Base-by-base conservation (phyloP, 2,113 vertebrate species). In the Notiomystis cincta region DNA sequence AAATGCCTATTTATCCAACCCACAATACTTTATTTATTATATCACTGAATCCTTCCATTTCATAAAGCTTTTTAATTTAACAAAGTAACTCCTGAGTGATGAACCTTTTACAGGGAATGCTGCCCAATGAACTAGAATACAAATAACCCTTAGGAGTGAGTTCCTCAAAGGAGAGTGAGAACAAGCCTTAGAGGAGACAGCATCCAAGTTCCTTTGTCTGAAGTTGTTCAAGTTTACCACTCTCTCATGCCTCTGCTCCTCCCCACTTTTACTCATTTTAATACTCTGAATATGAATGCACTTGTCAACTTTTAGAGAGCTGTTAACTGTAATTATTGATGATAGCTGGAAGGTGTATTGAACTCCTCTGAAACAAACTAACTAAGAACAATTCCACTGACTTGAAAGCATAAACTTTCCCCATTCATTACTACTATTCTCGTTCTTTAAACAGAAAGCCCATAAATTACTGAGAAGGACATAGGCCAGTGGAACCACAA, bases 291-390 rank as follows among this genome's bases (percentile, higher is more conserved):
- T 86, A 91, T 50, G 35, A 93, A 94, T 51, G 37, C 21, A 69
- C 82, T 75, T 93, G 81, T 57, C 77, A 87, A 57, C 66, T 92
- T 81, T 38, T 65, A 70, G 91, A 91, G 47, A 78, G 42, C 16
- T 93, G 62, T 80, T 89, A 79, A 66, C 47, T 58, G 53, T 88
- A 93, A 90, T 90, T 93, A 90, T 5, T 78, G 67, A 89, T 48
- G 51, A 85, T 60, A 94, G 48, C 66, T 83, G 48, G 60, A 80
- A 89, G 53, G 65, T 69, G 22, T 58, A 65, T 37, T 86, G 71
- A 96, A 93, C 61, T 87, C 25, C 50, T 89, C 47, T 44, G 51
- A 87, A 93, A 73, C 62, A 96, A 94, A 93, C 75, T 92, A 72
- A 95, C 94, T 79, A 95, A 87, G 50, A 96, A 79, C 27, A 95